Percentiles rank a stretch among this genome's conserved stretches.
Evolutionary conservation across 2,797 vertebrate species (phyloP).

Genomic region (Perodicticus potto): DNA sequence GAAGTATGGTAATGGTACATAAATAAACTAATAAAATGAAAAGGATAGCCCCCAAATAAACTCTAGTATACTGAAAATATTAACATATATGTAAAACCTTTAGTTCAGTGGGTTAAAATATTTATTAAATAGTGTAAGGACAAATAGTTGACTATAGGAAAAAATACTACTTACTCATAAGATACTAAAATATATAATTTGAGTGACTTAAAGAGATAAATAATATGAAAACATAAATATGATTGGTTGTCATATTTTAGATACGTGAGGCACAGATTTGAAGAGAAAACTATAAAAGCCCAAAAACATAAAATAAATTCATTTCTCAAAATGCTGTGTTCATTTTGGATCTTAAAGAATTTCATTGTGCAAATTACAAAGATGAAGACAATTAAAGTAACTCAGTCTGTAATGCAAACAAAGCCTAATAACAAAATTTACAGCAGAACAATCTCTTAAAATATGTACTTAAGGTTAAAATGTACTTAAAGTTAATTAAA

Average conservation of each 20-base stretch:
- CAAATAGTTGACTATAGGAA: neutral
- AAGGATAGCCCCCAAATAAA: slow-evolving; percentile 2
- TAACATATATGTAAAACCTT: neutral
- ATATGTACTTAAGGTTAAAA: slow-evolving; percentile 8
- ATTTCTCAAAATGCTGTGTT: neutral
- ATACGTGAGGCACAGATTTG: slow-evolving; percentile 30
- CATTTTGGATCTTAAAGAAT: neutral
- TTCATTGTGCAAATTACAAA: slow-evolving; percentile 16
- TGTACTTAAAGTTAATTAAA: neutral
- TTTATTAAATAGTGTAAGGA: slow-evolving; percentile 46
- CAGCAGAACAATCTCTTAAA: slow-evolving; percentile 31
- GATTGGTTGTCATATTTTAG: neutral
- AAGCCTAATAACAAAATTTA: slow-evolving; percentile 8
- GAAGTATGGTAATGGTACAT: slow-evolving; percentile 5
- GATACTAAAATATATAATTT: neutral
- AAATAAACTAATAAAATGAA: neutral
- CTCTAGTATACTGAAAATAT: neutral
- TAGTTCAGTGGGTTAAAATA: slow-evolving; percentile 29
- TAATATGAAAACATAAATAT: slow-evolving; percentile 24
- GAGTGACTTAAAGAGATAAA: slow-evolving; percentile 38
- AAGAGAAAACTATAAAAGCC: slow-evolving; percentile 37
- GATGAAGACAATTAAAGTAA: slow-evolving; percentile 25
- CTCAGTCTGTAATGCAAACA: slow-evolving; percentile 20
- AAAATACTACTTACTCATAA: slow-evolving; percentile 1
- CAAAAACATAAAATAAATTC: slow-evolving; percentile 5